Evolutionary conservation across 2,888 invertebrate species (phyloP).

Genomic region (Oscheius onirici): DNA sequence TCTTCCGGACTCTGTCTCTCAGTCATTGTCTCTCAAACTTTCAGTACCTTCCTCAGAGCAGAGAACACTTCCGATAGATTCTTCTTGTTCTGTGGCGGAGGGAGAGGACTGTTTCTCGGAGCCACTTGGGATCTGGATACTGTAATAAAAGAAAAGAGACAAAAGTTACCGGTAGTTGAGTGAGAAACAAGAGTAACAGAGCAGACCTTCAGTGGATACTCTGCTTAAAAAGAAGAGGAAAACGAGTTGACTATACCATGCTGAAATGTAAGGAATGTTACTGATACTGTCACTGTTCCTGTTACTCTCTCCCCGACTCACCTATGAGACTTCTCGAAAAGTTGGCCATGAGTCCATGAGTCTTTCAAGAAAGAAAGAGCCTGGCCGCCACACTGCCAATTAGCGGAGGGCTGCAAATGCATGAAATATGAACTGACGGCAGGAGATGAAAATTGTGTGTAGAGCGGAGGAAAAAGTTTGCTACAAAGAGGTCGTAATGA

Average conservation of each 20-base stretch:
- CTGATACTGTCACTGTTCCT: slow-evolving; percentile 3
- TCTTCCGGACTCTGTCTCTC: no score
- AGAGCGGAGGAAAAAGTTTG: not conserved
- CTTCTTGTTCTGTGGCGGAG: not conserved
- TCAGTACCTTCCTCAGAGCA: not conserved
- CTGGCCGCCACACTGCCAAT: no score
- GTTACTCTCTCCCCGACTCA: not conserved
- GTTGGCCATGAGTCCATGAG: slow-evolving; percentile 4
- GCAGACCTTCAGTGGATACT: not conserved
- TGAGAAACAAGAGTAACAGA: slow-evolving; percentile 24
- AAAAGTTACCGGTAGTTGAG: slow-evolving; percentile 8
- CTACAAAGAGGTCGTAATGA: no score
- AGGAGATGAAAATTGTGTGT: not conserved
- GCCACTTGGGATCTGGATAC: slow-evolving; percentile 18
- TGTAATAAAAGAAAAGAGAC: not conserved
- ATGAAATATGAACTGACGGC: slow-evolving; percentile 1
- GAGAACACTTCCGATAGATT: slow-evolving; percentile 8
- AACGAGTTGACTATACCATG: not conserved
- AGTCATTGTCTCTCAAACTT: no score
- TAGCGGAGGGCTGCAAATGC: slow-evolving; percentile 10
- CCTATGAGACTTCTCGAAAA: not conserved
- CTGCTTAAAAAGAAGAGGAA: not conserved
- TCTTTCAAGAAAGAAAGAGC: not conserved
- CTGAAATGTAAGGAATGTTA: not conserved
- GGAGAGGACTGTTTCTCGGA: slow-evolving; percentile 3